Base-by-base conservation (phyloP, 2,113 vertebrate genomes). In the Calonectris borealis region DNA sequence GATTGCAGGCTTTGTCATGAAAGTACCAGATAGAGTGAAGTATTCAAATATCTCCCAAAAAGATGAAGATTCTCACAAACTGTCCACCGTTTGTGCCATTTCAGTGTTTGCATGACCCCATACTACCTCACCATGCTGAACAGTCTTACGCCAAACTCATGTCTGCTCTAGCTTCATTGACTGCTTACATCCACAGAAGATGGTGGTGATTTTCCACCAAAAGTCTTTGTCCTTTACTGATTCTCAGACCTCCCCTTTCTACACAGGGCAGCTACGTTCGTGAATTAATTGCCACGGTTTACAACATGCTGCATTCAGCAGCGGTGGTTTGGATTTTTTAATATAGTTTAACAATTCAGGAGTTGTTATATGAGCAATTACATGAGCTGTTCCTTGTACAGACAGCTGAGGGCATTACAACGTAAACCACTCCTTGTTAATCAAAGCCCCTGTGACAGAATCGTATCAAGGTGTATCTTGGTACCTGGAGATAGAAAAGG, bases 291-390 rank as follows among this genome's bases (percentile, higher is more conserved):
- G 25, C 6, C 24, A 40, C 0, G 1, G 46, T 15, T 87, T 48
- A n/a, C 16, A 78, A 86, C 16, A 46, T 4, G 2, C 6, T 46
- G 21, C 51, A 78, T 27, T 57, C 65, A 62, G n/a, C 51, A 61
- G 2, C 1, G 3, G 9, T 55, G 27, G 9, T 57, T 32, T 29
- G 26, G 6, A 0, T 20, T 44, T 60, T 49, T 25, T 25, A 22
- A 52, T 31, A 48, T 2, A 49, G 29, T 55, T 93, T 49, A 55
- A 20, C 10, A 21, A 46, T 36, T 65, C 25, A 20, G 11, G 82
- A 90, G 10, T 9, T 88, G 12, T n/a, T 66, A 16, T 1, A 29
- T 12, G 51, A 79, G 70, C 40, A 46, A 9, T n/a, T 70, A 17
- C 7, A 70, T 7, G 40, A 77, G 24, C 44, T 64, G 38, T 25